phyloP scores from a whole-genome alignment of 2,113 vertebrate species.

The Rhagologus leucostigma region DNA sequence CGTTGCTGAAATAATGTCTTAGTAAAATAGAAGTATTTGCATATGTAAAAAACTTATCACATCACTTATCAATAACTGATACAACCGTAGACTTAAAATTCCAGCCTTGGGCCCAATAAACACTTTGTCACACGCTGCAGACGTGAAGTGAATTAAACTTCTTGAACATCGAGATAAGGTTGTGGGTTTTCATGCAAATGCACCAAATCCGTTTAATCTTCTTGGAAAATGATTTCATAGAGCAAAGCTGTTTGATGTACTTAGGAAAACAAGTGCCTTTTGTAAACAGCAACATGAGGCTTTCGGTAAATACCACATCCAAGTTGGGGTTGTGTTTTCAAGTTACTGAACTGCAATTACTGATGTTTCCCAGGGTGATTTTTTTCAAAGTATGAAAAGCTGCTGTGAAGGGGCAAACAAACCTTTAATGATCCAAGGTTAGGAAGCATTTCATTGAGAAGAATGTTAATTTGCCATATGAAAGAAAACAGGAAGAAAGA shows the following conservation, averaged over 20 bases:
- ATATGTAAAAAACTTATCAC: neutral
- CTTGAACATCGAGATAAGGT: conserved; percentile 63
- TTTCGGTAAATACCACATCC: neutral
- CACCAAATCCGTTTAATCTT: conserved; percentile 65
- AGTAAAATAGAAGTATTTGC: neutral
- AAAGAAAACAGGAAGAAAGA: neutral
- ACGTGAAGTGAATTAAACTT: conserved; percentile 46
- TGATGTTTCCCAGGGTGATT: neutral
- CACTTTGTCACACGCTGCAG: neutral
- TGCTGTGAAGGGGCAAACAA: neutral
- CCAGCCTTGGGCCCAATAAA: conserved; percentile 38
- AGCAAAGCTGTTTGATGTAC: conserved; percentile 68
- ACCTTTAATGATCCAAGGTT: neutral
- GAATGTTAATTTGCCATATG: neutral
- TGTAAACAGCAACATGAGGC: conserved; percentile 33
- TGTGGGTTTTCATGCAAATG: conserved; percentile 63
- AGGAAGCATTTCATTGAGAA: neutral
- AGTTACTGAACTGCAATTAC: neutral
- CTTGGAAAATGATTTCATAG: conserved; percentile 17
- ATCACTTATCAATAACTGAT: neutral
- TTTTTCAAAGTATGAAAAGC: neutral
- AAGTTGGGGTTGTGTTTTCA: neutral
- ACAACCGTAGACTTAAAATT: neutral
- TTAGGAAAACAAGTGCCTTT: conserved; percentile 62
- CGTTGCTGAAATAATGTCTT: neutral